Base-by-base conservation (phyloP, 2,888 invertebrate genomes). In the Emmelina monodactyla region DNA sequence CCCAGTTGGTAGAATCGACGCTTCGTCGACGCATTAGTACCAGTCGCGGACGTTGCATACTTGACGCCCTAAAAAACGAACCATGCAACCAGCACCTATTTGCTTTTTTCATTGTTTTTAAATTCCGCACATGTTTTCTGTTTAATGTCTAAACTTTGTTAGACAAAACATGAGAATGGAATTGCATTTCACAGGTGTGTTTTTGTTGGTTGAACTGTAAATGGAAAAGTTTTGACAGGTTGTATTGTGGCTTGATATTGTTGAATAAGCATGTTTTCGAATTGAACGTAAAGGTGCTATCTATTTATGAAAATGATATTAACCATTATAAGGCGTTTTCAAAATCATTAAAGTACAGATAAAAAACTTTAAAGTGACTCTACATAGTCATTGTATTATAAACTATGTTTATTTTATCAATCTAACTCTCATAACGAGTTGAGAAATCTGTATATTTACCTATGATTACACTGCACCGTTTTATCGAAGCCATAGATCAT, bases 401-500 rank as follows among this genome's bases (percentile, higher is more conserved):
- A n/a, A n/a, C n/a, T n/a, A n/a, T n/a, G n/a, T n/a, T n/a, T n/a
- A n/a, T n/a, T n/a, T n/a, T n/a, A n/a, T n/a, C n/a, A n/a, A n/a
- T n/a, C n/a, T n/a, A n/a, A n/a, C n/a, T n/a, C n/a, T n/a, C n/a
- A n/a, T n/a, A n/a, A n/a, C n/a, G n/a, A n/a, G n/a, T n/a, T n/a
- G n/a, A n/a, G n/a, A n/a, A n/a, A n/a, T n/a, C n/a, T n/a, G n/a
- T n/a, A n/a, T n/a, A n/a, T n/a, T n/a, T n/a, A n/a, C n/a, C n/a
- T 29, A 29, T 28, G 37, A 39, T 35, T 44, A 44, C 42, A 45
- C 29, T 40, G n/a, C n/a, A 46, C 37, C 35, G 38, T 41, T 43
- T 44, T 54, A 59, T 63, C 53, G 11, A 54, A 45, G 32, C 39
- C 40, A 50, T 58, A 51, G 55, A 58, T 60, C 49, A 53, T 39